Evolutionary conservation across 2,113 vertebrate species (phyloP).

Genomic region (human): GRCh38 chr15:91378001-91378500

Average conservation of each 20-base stretch:
- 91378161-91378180: background rate
- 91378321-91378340: background rate
- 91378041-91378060: background rate
- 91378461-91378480: background rate
- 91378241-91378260: background rate
- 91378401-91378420: background rate
- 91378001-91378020: background rate
- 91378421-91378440: background rate
- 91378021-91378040: background rate
- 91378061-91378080: background rate
- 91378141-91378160: background rate
- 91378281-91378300: background rate
- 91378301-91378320: background rate
- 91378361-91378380: background rate
- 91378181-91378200: background rate
- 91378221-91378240: background rate
- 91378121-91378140: background rate
- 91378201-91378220: background rate
- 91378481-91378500: background rate
- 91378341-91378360: background rate
- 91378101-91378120: background rate
- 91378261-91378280: background rate
- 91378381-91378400: background rate
- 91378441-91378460: constrained; percentile 22
- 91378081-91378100: background rate